Evolutionary conservation across 2,888 invertebrate genomes (phyloP), one percentile per base, ranked within the genome.

Genomic region (Smittia sp.): DNA sequence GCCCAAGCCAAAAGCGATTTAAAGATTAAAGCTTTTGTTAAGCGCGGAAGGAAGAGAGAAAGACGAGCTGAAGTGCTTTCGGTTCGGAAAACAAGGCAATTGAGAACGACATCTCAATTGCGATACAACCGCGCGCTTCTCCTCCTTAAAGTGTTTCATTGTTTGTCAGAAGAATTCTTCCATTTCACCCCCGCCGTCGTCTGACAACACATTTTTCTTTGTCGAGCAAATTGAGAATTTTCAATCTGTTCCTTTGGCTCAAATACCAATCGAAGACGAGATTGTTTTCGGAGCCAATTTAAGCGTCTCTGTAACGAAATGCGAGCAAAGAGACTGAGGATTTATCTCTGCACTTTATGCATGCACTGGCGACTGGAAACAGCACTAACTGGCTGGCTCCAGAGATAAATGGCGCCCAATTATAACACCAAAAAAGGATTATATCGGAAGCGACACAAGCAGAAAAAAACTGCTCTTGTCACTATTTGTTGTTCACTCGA

Each of bases 361-460:
- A 69, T 41, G 54, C 46, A 68, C 24, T 41, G 66, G 41, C 68
- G 46, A 6, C 3, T n/a, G 66, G 66, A n/a, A 32, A 63, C 46
- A 24, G 67, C 67, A 67, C 67, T 67, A 67, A 67, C 67, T 67
- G 67, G 32, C 32, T 32, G 32, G 67, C 67, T 67, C 67, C 67
- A 41, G 38, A 67, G 67, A 67, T 67, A 69, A 69, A 69, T 69
- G 69, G 69, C 69, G 69, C 69, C 32, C 69, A 69, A 69, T 69
- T 69, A 69, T 41, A 41, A 52, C 69, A 52, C 67, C 4, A 27
- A 15, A 58, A 58, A 22, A 18, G 25, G 25, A 25, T 63, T 25
- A 18, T 65, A 32, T 15, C 25, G 65, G 27, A 65, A 38, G 27
- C 18, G 15, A 65, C 11, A 32, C 32, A 20, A 13, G 3, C 11